Percentiles rank a stretch among this genome's conserved stretches.
Evolutionary conservation across 2,113 vertebrate genomes (phyloP).

Genomic region (Meriones unguiculatus): DNA sequence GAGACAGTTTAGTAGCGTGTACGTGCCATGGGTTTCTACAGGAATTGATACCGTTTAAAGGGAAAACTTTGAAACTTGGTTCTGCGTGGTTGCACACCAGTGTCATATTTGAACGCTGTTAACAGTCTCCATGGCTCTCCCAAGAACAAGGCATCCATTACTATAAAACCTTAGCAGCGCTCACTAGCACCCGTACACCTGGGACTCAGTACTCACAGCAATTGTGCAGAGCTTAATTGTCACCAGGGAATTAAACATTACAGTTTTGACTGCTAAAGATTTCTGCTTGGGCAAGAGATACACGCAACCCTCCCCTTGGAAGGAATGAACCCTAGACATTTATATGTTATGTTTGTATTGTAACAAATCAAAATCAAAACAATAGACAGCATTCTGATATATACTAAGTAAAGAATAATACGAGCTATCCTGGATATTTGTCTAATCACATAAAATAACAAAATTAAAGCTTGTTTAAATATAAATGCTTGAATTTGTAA

Average conservation of each 20-base stretch:
- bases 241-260: neutral
- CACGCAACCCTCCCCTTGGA: neutral
- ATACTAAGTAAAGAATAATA: neutral
- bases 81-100: neutral
- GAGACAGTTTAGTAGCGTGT: neutral
- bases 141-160: neutral
- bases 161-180: neutral
- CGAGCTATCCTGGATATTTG: neutral
- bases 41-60: neutral
- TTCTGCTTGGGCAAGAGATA: neutral
- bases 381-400: neutral
- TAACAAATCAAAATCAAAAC: neutral
- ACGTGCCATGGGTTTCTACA: neutral
- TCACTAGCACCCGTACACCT: neutral
- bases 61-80: neutral
- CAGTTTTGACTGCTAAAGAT: neutral
- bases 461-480: neutral
- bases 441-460: neutral
- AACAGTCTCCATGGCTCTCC: neutral
- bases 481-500: constrained; percentile 36
- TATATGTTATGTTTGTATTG: neutral
- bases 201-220: neutral
- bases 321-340: neutral
- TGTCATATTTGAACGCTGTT: neutral
- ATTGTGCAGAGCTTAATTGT: neutral